Evolutionary conservation across 2,888 invertebrate species (phyloP).

Genomic region (Sipunculus nudus): DNA sequence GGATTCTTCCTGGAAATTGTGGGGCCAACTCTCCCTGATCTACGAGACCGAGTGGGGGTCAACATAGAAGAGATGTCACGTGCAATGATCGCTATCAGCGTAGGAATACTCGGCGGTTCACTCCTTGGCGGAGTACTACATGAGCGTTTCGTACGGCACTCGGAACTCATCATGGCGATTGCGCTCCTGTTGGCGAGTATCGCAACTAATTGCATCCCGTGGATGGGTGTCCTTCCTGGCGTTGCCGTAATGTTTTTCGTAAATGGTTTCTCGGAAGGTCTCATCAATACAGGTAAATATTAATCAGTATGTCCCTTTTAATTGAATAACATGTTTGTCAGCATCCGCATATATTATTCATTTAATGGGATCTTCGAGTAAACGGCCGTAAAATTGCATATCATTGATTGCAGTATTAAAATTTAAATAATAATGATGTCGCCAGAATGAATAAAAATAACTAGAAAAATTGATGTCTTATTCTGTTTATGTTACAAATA

Average conservation of each 20-base stretch:
- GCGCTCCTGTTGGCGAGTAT: background rate
- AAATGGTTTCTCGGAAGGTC: background rate
- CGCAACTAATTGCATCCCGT: background rate
- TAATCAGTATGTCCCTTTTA: background rate
- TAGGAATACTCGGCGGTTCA: constrained; percentile 40
- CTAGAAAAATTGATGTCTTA: too few relatives aligned
- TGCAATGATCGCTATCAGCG: constrained; percentile 41
- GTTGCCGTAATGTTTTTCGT: background rate
- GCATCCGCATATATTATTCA: too few relatives aligned
- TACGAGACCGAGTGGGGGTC: constrained; percentile 37
- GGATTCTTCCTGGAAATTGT: constrained; percentile 44
- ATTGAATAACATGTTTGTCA: background rate
- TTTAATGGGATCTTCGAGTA: too few relatives aligned
- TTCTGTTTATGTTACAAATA: too few relatives aligned
- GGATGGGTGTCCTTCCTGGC: background rate
- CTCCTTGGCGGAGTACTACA: constrained; percentile 19
- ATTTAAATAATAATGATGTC: too few relatives aligned
- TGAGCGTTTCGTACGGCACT: background rate
- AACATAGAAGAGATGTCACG: constrained; percentile 47
- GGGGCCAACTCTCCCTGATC: constrained; percentile 47
- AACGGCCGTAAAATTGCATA: too few relatives aligned
- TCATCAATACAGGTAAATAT: background rate
- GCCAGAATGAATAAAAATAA: too few relatives aligned
- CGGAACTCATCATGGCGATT: background rate
- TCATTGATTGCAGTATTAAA: too few relatives aligned